Evolutionary conservation across 2,797 vertebrate species (phyloP), one percentile per base, ranked within the genome.

Genomic region (Rhadinocentrus ornatus): DNA sequence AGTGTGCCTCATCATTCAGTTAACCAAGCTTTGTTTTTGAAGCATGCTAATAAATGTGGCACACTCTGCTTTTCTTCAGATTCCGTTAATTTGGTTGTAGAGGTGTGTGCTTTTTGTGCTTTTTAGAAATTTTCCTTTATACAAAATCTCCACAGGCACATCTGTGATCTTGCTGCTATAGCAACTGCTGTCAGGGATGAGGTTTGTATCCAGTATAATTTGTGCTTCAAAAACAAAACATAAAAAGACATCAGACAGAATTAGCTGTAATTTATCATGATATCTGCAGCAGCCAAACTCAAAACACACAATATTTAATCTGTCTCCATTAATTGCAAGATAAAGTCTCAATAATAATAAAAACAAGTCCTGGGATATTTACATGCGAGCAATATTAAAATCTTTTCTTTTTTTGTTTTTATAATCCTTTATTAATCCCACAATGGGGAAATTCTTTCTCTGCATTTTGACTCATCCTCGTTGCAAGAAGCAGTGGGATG

Each of bases 151-250:
- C 32, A 61, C 32, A 57, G 22, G 48, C 53, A 11, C 62, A 54
- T 71, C 29, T 73, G 64, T 32, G 56, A 72, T 69, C 64, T 61
- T 67, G 85, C 70, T 86, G 78, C 77, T 77, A 88, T 87, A 68
- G 80, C 78, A 87, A 89, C 82, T 10, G 41, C 13, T 34, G 39
- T 60, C 8, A 52, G 20, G 24, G 15, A 70, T 55, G 34, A 69
- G 53, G 39, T 54, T 61, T 32, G 48, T 60, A 64, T 71, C 41
- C 31, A 1, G 55, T 62, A 22, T 72, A 76, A 77, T 81, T 72
- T 52, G 48, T 75, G 58, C 71, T 75, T 76, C 55, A n/a, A 63
- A 71, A 55, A 37, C 41, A 71, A 69, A 84, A 68, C 53, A 59
- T 52, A 72, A 61, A 68, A 71, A 74, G 57, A 52, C 29, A 73